Evolutionary conservation across 2,113 vertebrate genomes (phyloP).

Genomic region (Turnix velox): DNA sequence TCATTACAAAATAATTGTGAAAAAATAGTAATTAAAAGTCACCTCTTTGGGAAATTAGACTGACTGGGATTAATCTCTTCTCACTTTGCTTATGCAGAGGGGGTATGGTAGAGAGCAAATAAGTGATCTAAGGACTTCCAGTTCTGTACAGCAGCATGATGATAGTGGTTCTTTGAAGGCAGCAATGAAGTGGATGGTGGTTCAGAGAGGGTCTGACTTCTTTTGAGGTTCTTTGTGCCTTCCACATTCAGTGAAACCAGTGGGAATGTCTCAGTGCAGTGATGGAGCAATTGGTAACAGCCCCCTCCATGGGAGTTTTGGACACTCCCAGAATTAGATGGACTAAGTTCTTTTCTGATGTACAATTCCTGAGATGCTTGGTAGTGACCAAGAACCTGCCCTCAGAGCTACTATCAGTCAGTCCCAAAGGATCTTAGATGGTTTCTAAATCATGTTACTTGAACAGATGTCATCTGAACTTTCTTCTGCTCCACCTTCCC

Average conservation of each 20-base stretch:
- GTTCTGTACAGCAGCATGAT: background rate
- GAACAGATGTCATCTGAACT: background rate
- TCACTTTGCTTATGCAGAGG: background rate
- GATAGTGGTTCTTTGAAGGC: background rate
- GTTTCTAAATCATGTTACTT: background rate
- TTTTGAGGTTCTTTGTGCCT: background rate
- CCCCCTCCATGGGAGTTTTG: background rate
- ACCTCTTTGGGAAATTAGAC: background rate
- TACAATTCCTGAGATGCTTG: background rate
- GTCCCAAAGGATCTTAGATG: background rate
- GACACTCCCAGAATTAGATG: background rate
- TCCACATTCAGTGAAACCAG: background rate
- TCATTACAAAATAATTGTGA: background rate
- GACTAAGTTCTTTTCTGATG: background rate
- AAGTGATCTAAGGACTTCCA: background rate
- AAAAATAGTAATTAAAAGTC: background rate
- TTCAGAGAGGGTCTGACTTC: background rate
- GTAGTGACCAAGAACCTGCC: background rate
- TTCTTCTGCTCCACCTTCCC: background rate
- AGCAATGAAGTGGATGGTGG: background rate
- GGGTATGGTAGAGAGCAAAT: background rate
- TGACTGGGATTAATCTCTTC: background rate
- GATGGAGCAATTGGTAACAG: background rate
- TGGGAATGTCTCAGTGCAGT: rapidly evolving
- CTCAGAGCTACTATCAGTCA: background rate